Conservation (phyloP, 2,888 invertebrate species). For the Seira sanloemensis region DNA sequence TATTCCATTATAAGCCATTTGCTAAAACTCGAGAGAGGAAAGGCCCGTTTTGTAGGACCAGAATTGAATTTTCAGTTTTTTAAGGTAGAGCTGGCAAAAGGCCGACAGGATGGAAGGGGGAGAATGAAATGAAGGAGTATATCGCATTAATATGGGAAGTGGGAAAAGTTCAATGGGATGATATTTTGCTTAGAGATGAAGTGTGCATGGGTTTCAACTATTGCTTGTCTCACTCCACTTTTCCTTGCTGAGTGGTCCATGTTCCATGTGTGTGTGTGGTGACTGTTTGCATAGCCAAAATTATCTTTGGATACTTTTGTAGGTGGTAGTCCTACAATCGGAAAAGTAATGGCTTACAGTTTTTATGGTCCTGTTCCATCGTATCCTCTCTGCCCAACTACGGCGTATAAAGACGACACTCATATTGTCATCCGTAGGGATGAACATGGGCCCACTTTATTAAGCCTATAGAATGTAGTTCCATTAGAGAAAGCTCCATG, state of each 20-base stretch:
- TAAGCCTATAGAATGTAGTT: constrained; percentile 21
- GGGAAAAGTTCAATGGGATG: not conserved
- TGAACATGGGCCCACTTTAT: not conserved
- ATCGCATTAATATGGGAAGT: constrained; percentile 3
- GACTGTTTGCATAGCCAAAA: not conserved
- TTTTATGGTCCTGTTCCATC: too few relatives aligned
- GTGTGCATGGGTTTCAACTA: not conserved
- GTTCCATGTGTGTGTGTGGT: not conserved
- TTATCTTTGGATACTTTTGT: not conserved
- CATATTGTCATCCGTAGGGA: constrained; percentile 4
- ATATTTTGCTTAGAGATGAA: not conserved
- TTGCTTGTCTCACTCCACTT: not conserved
- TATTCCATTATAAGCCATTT: not conserved
- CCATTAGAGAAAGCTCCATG: constrained; percentile 13
- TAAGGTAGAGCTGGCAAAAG: not conserved
- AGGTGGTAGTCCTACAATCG: not conserved
- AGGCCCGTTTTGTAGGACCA: not conserved
- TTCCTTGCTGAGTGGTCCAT: not conserved
- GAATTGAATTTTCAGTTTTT: not conserved
- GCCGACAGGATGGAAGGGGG: too few relatives aligned
- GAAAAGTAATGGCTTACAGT: not conserved
- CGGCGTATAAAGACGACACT: too few relatives aligned
- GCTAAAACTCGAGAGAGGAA: constrained; percentile 7
- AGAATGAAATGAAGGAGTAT: too few relatives aligned
- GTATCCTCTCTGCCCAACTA: too few relatives aligned